Base-by-base conservation (phyloP, 2,888 invertebrate genomes). In the Ceriagrion tenellum region DNA sequence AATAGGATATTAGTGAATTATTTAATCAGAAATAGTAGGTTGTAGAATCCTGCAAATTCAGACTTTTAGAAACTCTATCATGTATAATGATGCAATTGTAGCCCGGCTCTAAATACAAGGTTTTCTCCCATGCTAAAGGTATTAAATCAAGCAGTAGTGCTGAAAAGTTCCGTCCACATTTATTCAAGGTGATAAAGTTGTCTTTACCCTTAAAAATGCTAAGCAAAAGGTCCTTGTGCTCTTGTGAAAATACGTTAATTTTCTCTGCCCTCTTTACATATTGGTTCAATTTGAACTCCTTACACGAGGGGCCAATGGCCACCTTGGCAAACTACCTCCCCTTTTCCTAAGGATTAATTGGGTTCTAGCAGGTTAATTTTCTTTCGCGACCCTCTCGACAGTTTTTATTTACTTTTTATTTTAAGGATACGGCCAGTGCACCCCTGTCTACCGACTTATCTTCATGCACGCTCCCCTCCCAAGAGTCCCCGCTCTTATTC, bases 391-490 rank as follows among this genome's bases (percentile, higher is more conserved):
- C 35, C 35, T 35, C 81, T 35, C 26, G 26, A 16, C 30, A 18
- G 30, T 81, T 69, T 81, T 81, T 35, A 35, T 81, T 81, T 81
- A 18, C 81, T 35, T 81, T 81, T n/a, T 81, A 81, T 81, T 59
- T 81, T 81, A 81, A 81, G 35, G 81, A 81, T 81, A n/a, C 35
- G 35, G 35, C 89, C 23, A n/a, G n/a, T 55, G 23, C n/a, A n/a
- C 55, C 47, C 89, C 55, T 18, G 59, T 20, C 26, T 55, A n/a
- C 47, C 23, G 40, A 35, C 47, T 47, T 88, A 23, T 40, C 47
- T 88, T 47, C 2, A 47, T 88, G 40, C 88, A 47, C 40, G 47
- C 47, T 35, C 16, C 88, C 47, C 10, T 10, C 47, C 6, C 88
- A 13, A 0, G 8, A 1, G 40, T 88, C 88, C 1, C 8, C 18